phyloP scores from a whole-genome alignment of 2,888 invertebrate genomes.

The Mimachlamys varia region DNA sequence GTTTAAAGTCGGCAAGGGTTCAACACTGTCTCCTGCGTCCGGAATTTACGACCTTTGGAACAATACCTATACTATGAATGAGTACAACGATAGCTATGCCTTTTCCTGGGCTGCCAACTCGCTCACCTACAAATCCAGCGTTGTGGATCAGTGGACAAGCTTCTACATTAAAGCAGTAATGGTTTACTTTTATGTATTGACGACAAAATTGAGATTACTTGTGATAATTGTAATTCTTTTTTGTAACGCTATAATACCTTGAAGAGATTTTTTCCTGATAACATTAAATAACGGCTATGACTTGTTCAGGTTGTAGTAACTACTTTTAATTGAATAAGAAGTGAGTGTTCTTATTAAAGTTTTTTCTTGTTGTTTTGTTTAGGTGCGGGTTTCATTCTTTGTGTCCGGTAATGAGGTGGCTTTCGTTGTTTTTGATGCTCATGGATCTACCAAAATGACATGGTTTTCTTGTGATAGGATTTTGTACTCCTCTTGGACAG shows the following conservation, averaged over 20 bases:
- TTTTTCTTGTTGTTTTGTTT: no score
- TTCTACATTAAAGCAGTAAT: background rate
- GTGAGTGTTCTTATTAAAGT: no score
- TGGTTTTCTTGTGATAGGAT: slow-evolving; percentile 28
- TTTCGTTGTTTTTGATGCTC: background rate
- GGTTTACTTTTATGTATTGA: no score
- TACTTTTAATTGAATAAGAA: no score
- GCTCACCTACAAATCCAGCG: background rate
- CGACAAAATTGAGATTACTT: no score
- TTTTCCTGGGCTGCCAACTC: background rate
- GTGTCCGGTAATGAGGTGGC: background rate
- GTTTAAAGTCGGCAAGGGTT: background rate
- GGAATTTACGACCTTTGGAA: slow-evolving; percentile 1
- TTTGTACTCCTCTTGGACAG: background rate
- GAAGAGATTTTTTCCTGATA: no score
- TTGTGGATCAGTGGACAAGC: background rate
- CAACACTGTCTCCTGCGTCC: background rate
- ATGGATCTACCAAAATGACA: background rate
- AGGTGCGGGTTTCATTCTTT: background rate
- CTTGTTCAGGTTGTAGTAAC: no score
- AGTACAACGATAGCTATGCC: background rate
- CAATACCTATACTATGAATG: background rate
- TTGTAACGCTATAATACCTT: no score
- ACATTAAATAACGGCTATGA: no score
- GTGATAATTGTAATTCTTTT: no score